A percentile compares a stretch with the other conserved stretches of the same genome.
These are phyloP conservation scores for Endomychus coccineus DNA, from an alignment of 2,888 invertebrate genomes.

Conservation along the genomic window DNA sequence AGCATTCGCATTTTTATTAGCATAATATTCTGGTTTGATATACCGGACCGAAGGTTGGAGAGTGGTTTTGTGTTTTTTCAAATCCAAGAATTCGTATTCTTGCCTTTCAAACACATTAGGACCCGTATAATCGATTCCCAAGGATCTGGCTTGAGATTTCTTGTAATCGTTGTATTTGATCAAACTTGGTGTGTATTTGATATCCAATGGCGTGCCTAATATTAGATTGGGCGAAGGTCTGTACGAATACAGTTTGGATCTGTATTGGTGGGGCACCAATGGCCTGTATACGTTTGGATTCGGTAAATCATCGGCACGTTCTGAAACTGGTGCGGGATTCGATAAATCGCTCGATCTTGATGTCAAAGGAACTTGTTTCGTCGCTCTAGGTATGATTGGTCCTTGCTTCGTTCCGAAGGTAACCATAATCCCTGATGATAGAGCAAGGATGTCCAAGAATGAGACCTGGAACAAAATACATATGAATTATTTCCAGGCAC, in stretches of 20 bases:
- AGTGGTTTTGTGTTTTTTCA: slow-evolving; percentile 23
- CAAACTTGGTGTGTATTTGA: slow-evolving; percentile 34
- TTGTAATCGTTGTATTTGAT: slow-evolving; percentile 33
- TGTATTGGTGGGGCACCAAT: slow-evolving; percentile 35
- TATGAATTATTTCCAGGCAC: too few species aligned
- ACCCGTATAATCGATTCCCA: slow-evolving; percentile 37
- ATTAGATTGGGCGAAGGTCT: slow-evolving; percentile 32
- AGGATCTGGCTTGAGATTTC: slow-evolving; percentile 29
- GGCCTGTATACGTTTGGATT: slow-evolving; percentile 38
- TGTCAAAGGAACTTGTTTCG: slow-evolving; percentile 8
- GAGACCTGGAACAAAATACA: slow-evolving; percentile 35
- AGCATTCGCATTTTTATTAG: neutral
- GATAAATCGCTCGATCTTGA: slow-evolving; percentile 15
- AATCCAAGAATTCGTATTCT: slow-evolving; percentile 33
- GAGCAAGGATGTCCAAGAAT: slow-evolving; percentile 28
- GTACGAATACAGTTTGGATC: slow-evolving; percentile 25
- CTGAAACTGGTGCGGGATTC: slow-evolving; percentile 39
- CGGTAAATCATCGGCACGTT: slow-evolving; percentile 36
- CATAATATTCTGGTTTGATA: slow-evolving; percentile 22
- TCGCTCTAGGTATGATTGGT: slow-evolving; percentile 35
- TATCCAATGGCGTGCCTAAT: slow-evolving; percentile 39
- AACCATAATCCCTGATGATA: slow-evolving; percentile 37
- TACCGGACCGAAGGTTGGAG: slow-evolving; percentile 28
- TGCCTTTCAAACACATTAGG: slow-evolving; percentile 40
- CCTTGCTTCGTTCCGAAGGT: slow-evolving; percentile 41